Percentiles rank a stretch among this genome's conserved stretches.
Evolutionary conservation across 2,113 vertebrate species (phyloP).

Genomic region (Petrocephalus zakoni): DNA sequence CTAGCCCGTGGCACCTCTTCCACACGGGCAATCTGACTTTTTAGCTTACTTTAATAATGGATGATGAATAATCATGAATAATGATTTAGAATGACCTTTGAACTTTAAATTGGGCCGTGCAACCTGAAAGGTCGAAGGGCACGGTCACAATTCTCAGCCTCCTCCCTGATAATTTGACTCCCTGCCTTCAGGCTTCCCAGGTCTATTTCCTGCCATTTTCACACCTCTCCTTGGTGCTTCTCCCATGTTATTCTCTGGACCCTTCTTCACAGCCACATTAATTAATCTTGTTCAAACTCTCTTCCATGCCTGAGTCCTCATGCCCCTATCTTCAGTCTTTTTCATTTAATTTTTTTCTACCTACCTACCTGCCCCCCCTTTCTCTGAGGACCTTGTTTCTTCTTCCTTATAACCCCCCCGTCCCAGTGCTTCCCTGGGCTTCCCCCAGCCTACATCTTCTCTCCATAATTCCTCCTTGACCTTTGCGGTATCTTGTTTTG

Average conservation of each 20-base stretch:
- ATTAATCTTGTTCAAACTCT: conserved; percentile 18
- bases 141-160: neutral
- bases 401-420: neutral
- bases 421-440: neutral
- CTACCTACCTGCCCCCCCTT: neutral
- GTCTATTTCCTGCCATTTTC: neutral
- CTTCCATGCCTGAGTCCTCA: neutral
- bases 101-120: neutral
- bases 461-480: conserved; percentile 26
- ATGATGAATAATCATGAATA: conserved; percentile 7
- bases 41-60: neutral
- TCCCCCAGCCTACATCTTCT: neutral
- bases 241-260: neutral
- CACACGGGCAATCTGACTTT: neutral
- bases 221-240: neutral
- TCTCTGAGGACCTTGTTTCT: conserved; percentile 2
- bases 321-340: neutral
- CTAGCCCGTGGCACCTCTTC: neutral
- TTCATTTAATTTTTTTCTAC: conserved; percentile 8
- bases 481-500: conserved; percentile 12
- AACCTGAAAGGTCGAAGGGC: neutral
- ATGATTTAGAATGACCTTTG: neutral
- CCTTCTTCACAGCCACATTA: neutral
- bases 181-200: neutral
- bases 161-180: neutral